Conservation (phyloP, 30 jellyfish, hydroid and myxozoan genomes). For the Cassiopea andromeda region DNA sequence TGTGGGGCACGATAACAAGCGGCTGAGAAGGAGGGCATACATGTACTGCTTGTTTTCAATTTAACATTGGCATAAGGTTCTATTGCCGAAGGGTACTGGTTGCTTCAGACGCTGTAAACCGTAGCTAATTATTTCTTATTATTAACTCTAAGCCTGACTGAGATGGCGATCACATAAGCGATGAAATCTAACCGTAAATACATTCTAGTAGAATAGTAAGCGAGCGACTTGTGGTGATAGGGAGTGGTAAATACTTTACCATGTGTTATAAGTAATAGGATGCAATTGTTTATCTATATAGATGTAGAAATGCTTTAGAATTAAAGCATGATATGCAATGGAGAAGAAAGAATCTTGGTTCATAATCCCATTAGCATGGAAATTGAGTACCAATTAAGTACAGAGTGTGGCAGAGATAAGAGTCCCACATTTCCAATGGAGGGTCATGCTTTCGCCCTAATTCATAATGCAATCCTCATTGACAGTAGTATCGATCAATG, state of each 20-base stretch:
- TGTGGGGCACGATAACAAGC: too few species aligned
- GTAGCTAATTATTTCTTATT: not conserved
- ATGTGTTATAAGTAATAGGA: slow-evolving; percentile 21
- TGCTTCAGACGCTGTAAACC: not conserved
- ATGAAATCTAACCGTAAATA: not conserved
- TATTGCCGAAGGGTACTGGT: not conserved
- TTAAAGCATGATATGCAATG: not conserved
- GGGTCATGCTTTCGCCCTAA: not conserved
- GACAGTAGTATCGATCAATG: not conserved
- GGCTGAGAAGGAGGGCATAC: too few species aligned
- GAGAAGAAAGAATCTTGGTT: not conserved
- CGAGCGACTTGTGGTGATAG: slow-evolving; percentile 22
- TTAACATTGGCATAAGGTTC: too few species aligned
- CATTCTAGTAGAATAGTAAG: not conserved
- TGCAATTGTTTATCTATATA: not conserved
- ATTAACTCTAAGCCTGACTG: not conserved
- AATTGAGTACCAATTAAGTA: not conserved
- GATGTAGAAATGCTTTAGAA: not conserved
- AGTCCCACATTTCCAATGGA: not conserved
- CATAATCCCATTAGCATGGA: not conserved
- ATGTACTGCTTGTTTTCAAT: too few species aligned
- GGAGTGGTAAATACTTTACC: slow-evolving; percentile 40
- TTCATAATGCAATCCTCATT: not conserved
- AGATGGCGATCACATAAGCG: not conserved
- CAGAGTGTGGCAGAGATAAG: not conserved